Evolutionary conservation across 2,797 vertebrate species (phyloP), one percentile per base, ranked within the genome.

Genomic region (Smutsia gigantea): DNA sequence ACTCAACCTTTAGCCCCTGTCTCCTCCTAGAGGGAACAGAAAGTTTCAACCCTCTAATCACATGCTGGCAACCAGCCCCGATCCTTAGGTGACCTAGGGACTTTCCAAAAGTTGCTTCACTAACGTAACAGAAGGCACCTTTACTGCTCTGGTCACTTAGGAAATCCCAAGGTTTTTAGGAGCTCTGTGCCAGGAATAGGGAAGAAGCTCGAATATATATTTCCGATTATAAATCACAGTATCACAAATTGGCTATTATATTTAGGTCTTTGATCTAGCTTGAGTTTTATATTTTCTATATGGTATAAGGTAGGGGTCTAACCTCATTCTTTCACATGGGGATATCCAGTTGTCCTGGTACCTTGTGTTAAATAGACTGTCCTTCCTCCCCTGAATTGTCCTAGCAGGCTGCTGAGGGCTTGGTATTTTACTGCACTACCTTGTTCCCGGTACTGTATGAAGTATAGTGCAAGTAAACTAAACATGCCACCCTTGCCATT

Each of bases 291-390:
- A 10, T 61, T 61, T 42, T 68, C 7, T 39, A 23, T 18, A 5
- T 4, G 29, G 81, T 37, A 1, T 74, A 59, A 25, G 81, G 93
- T 17, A 13, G 46, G 77, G 34, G 17, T 72, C 55, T 63, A 63
- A 2, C 31, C 42, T 85, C 71, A 1, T 39, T 57, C 49, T 37
- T 68, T 55, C 11, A 53, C 34, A 0, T 4, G 23, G 23, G 31
- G 29, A 17, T 34, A 18, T n/a, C 81, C 34, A 1, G 55, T 27
- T 69, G 61, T 27, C 25, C 34, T 19, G 51, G 29, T 2, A 34
- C 39, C 17, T 2, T 4, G 39, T 34, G 7, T 86, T 90, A 61
- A 13, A 51, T 18, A 19, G 46, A 53, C 8, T 42, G 0, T 31
- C 19, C 1, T 25, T 18, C 29, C 49, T 55, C 7, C 5, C 6